A percentile compares a stretch with the other conserved stretches of the same genome.
These are phyloP conservation scores for Sandelia bainsii DNA, from an alignment of 2,797 vertebrate species.

Conservation along the genomic window DNA sequence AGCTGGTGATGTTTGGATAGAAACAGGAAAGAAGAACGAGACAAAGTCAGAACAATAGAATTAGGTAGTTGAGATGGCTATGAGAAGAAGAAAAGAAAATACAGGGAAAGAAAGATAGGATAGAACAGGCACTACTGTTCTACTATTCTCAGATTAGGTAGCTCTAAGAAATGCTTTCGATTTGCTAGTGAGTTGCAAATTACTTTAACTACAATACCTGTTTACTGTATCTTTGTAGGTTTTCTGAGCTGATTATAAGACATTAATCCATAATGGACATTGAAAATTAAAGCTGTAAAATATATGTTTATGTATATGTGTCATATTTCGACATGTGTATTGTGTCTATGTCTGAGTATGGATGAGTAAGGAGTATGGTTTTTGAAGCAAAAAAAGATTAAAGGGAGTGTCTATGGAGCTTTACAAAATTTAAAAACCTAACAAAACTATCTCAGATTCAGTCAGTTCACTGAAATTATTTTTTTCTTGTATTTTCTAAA, in stretches of 20 bases:
- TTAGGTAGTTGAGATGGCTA: not conserved
- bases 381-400: not conserved
- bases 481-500: not conserved
- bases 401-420: not conserved
- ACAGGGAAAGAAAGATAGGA: not conserved
- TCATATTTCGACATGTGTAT: not conserved
- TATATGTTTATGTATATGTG: too few species aligned
- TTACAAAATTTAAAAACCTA: not conserved
- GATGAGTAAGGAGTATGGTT: not conserved
- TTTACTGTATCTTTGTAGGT: too few species aligned
- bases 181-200: too few species aligned
- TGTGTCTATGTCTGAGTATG: not conserved
- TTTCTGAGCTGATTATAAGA: too few species aligned
- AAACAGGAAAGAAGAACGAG: not conserved
- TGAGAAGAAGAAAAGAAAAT: not conserved
- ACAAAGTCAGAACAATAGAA: conserved; percentile 1
- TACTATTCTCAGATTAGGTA: too few species aligned
- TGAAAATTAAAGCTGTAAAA: too few species aligned
- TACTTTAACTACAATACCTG: too few species aligned
- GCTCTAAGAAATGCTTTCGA: too few species aligned
- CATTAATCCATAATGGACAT: too few species aligned
- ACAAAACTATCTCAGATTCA: not conserved
- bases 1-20: conserved; percentile 13
- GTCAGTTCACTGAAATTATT: not conserved
- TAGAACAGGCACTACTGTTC: too few species aligned